Evolutionary conservation across 1,140 invertebrate genomes (phyloP), one percentile per base, ranked within the genome.

Genomic region (Dryas iulia): DNA sequence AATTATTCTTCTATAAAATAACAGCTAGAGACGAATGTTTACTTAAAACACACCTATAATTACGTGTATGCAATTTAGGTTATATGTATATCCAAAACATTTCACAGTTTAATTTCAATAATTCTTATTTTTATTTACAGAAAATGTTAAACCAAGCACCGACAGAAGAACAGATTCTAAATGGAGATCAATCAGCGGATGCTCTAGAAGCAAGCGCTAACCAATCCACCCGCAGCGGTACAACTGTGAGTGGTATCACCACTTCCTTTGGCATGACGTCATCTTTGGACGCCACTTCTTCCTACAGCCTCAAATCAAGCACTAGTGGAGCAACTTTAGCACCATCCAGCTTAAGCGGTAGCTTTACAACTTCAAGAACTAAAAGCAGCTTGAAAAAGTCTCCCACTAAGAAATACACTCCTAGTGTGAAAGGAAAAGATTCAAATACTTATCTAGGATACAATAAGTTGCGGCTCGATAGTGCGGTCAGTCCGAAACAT

Each of bases 401-500:
- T 7, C 86, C 87, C 1, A 92, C 87, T 1, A 92, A 92, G 57
- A 84, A 83, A 25, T 90, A 89, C 52, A 82, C 84, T 7, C 87
- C 89, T 2, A 84, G 74, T 39, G 79, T 74, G 12, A 76, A 79
- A 6, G 69, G 82, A 6, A 89, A 90, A 66, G 89, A 87, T 61
- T 72, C 86, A 64, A 76, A 81, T 1, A 84, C 79, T 71, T 87
- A 83, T 71, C 83, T 81, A 18, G 84, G 92, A 28, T 92, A 92
- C 69, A 92, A 92, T 76, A 92, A 92, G 58, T 54, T 92, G 53
- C 84, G 92, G 28, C 67, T 92, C 56, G 91, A 92, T 58, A 92
- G 91, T 59, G 92, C 92, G 52, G 78, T 89, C 6, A 92, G 92
- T 69, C 92, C 91, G 1, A 92, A 92, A 62, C 92, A 92, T 73